Evolutionary conservation across 2,113 vertebrate genomes (phyloP).

Genomic region (Miniopterus natalensis): DNA sequence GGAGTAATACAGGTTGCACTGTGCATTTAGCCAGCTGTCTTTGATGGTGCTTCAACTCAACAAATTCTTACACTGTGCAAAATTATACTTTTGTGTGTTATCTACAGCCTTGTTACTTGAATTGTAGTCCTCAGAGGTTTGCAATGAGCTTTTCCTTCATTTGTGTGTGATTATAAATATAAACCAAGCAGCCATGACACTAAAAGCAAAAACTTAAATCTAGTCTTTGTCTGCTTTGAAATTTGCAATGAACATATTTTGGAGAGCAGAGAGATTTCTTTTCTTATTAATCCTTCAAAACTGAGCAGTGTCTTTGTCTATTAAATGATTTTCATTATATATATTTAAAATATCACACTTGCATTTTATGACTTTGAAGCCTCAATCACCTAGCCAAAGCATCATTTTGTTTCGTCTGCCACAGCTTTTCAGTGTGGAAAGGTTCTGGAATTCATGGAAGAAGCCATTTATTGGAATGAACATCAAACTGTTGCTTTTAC

Average conservation of each 20-base stretch:
- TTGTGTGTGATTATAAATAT: not conserved
- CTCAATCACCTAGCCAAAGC: not conserved
- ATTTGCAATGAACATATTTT: not conserved
- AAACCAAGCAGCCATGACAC: not conserved
- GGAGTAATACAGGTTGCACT: not conserved
- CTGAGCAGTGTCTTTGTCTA: not conserved
- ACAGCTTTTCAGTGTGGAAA: not conserved
- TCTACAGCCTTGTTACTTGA: not conserved
- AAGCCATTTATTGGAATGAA: not conserved
- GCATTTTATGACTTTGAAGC: not conserved
- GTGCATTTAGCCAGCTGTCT: not conserved
- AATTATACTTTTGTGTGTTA: not conserved
- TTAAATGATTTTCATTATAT: not conserved
- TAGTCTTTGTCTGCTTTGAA: not conserved
- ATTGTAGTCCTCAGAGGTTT: not conserved
- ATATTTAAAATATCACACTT: not conserved
- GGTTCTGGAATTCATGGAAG: not conserved
- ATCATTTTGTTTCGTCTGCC: not conserved
- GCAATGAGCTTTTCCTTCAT: not conserved
- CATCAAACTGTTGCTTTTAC: constrained; percentile 20
- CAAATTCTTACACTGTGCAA: not conserved
- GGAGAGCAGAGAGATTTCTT: not conserved
- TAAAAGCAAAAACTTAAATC: constrained; percentile 22
- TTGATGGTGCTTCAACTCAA: not conserved
- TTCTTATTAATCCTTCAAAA: constrained; percentile 44